A percentile compares a stretch with the other conserved stretches of the same genome.
phyloP scores from a whole-genome alignment of 2,113 vertebrate genomes.

The Chaetops frenatus region DNA sequence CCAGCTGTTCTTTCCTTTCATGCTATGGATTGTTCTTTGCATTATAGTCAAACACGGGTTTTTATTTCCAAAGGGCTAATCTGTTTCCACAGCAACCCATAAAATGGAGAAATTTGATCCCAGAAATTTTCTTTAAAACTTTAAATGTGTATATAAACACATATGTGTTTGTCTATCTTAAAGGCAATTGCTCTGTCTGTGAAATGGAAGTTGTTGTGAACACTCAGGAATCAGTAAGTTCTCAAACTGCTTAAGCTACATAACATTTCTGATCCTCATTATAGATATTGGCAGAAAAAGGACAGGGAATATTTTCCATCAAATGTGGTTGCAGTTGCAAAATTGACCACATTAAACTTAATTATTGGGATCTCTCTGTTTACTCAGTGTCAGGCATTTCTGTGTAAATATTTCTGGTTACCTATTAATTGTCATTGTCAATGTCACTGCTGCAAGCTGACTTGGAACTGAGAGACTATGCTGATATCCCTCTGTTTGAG shows the following conservation, averaged over 20 bases:
- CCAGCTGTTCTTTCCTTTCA: slow-evolving; percentile 77
- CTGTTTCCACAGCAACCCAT: slow-evolving; percentile 72
- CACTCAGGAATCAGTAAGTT: neutral
- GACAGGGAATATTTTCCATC: neutral
- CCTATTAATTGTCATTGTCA: neutral
- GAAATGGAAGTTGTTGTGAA: neutral
- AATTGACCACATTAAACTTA: neutral
- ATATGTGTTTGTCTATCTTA: slow-evolving; percentile 12
- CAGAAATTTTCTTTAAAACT: slow-evolving; percentile 48
- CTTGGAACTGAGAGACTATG: neutral
- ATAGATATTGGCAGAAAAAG: slow-evolving; percentile 21
- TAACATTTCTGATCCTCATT: slow-evolving; percentile 16
- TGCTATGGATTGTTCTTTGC: slow-evolving; percentile 65
- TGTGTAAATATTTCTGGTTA: neutral
- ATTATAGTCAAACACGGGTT: slow-evolving; percentile 55
- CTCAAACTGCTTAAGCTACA: neutral
- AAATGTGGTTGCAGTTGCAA: neutral
- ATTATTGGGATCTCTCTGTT: neutral
- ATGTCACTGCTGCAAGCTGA: neutral
- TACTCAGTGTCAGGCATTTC: neutral
- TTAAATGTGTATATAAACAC: slow-evolving; percentile 20
- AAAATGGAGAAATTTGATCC: slow-evolving; percentile 70
- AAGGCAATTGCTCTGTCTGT: neutral
- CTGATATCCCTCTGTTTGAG: neutral
- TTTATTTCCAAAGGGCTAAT: slow-evolving; percentile 63